These are phyloP conservation scores for Geotrypetes seraphini DNA, from an alignment of 2,797 vertebrate species.

Conservation along the genomic window DNA sequence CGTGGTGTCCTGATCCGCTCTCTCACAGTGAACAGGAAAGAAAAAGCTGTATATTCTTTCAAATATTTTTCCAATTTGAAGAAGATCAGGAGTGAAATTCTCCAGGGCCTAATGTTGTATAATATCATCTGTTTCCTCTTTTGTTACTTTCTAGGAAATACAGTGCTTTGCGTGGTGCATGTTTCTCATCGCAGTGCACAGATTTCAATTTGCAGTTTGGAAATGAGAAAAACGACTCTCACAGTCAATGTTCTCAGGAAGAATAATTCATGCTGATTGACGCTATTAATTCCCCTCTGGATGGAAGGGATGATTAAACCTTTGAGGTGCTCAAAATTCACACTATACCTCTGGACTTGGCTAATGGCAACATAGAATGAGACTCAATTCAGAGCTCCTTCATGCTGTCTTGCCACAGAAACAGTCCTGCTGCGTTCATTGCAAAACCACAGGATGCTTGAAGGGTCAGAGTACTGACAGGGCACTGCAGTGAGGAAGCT, in stretches of 20 bases:
- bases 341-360: slow-evolving; percentile 12
- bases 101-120: slow-evolving; percentile 18
- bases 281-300: slow-evolving; percentile 26
- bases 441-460: too few species aligned
- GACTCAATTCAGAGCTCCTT: too few species aligned
- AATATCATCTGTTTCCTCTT: slow-evolving; percentile 27
- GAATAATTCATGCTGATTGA: slow-evolving; percentile 33
- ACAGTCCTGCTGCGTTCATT: too few species aligned
- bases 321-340: slow-evolving; percentile 19
- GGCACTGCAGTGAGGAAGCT: too few species aligned
- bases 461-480: too few species aligned
- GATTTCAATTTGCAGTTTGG: slow-evolving; percentile 37
- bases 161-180: slow-evolving; percentile 11
- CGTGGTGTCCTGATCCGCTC: too few species aligned
- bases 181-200: slow-evolving; percentile 21
- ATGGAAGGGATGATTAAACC: slow-evolving; percentile 31
- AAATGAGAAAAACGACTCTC: slow-evolving; percentile 33
- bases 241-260: slow-evolving; percentile 24
- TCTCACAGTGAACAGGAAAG: accelerated
- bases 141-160: slow-evolving; percentile 5
- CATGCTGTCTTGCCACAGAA: too few species aligned
- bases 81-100: slow-evolving; percentile 27
- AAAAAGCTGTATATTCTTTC: not conserved
- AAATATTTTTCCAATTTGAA: slow-evolving; percentile 18
- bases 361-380: too few species aligned